A percentile compares a stretch with the other conserved stretches of the same genome.
These are phyloP conservation scores for Eulimnadia texana DNA, from an alignment of 1,140 invertebrate species.

Conservation along the genomic window DNA sequence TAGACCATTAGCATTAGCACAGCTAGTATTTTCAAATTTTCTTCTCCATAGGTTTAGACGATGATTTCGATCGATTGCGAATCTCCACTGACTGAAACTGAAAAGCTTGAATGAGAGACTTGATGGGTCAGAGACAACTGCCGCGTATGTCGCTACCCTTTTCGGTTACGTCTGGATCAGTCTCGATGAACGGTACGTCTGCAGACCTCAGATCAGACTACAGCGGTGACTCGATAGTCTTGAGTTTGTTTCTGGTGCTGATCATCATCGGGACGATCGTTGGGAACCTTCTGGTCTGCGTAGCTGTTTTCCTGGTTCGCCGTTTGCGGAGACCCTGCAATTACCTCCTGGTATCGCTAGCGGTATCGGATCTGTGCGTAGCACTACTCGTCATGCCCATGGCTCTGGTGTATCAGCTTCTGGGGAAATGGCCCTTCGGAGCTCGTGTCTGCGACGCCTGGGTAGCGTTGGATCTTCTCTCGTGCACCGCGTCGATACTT, in stretches of 20 bases:
- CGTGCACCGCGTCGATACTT: slow-evolving; percentile 68
- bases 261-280: slow-evolving; percentile 67
- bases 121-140: too few species aligned
- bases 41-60: too few species aligned
- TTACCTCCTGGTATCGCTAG: slow-evolving; percentile 77
- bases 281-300: slow-evolving; percentile 70
- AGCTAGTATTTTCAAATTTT: too few species aligned
- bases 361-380: slow-evolving; percentile 61
- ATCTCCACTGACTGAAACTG: too few species aligned
- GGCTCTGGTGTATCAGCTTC: slow-evolving; percentile 60
- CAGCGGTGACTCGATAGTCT: slow-evolving; percentile 43
- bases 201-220: slow-evolving; percentile 17
- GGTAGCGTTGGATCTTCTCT: slow-evolving; percentile 32
- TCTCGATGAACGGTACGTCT: not conserved
- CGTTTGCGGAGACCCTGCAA: slow-evolving; percentile 51
- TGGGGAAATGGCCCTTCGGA: slow-evolving; percentile 68
- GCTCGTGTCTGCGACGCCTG: slow-evolving; percentile 58
- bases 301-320: slow-evolving; percentile 71
- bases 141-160: too few species aligned
- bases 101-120: too few species aligned
- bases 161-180: too few species aligned
- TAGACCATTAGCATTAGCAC: too few species aligned
- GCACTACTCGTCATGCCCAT: slow-evolving; percentile 57
- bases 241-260: slow-evolving; percentile 51
- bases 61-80: too few species aligned